Evolutionary conservation across 2,113 vertebrate species (phyloP), one percentile per base, ranked within the genome.

Genomic region (Pollachius pollachius): DNA sequence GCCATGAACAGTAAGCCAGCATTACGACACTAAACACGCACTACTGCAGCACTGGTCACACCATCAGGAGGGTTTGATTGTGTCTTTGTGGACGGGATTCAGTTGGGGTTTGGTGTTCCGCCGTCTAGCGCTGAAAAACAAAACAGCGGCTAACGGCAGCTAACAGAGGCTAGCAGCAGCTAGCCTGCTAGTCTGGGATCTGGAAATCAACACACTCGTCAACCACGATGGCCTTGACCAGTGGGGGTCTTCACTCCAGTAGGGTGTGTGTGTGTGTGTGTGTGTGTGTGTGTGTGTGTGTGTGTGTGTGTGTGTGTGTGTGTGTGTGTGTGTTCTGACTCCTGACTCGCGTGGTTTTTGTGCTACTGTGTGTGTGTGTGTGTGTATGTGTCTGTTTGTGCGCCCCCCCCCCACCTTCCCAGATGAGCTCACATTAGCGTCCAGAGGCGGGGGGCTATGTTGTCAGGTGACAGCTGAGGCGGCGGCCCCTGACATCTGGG

Each of bases 401-500:
- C 27, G 2, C 37, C 3, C 37, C 5, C 37, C 37, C 37, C 37
- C 5, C 37, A 41, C 69, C 71, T 78, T 84, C 66, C 69, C 67
- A 72, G 73, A 72, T 76, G 52, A 18, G 87, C 88, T 89, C 88
- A 85, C 87, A 80, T 67, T 90, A 89, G 87, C 86, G 41, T 87
- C 84, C 87, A 83, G 23, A 69, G 81, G 64, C 58, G 72, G 84
- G 80, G 4, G 4, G 13, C 34, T 89, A 81, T 90, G 87, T 85
- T 85, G 85, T 71, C 79, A 75, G 81, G 85, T 89, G 87, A 89
- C 87, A 88, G 84, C 86, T 88, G 86, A 56, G 54, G 54, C 54
- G 3, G 54, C 15, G 4, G 54, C 54, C 62, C 78, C 73, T 83
- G 73, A 69, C 81, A 84, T 79, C 65, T 74, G n/a, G n/a, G n/a